phyloP scores from a whole-genome alignment of 2,888 invertebrate genomes.

The Xestoiulus laeticollis region DNA sequence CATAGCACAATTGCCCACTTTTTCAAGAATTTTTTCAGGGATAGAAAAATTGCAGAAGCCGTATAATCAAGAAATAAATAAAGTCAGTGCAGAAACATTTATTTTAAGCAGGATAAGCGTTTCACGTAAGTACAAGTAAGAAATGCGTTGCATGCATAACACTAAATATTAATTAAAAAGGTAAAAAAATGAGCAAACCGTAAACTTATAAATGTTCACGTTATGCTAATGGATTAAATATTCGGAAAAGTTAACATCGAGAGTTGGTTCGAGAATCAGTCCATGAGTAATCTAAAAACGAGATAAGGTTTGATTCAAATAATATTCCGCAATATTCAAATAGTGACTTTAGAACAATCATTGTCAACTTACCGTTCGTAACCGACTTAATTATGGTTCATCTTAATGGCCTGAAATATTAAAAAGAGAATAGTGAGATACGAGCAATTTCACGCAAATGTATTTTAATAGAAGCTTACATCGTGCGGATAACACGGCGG shows the following conservation, averaged over 20 bases:
- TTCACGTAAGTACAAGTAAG: neutral
- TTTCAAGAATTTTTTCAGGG: too few species aligned
- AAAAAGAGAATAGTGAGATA: neutral
- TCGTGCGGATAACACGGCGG: conserved; percentile 43
- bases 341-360: neutral
- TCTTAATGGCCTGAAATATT: neutral
- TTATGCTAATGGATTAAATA: neutral
- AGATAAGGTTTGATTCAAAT: neutral
- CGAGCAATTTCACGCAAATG: neutral
- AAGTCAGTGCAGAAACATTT: neutral
- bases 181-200: neutral
- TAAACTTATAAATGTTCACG: neutral
- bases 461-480: neutral
- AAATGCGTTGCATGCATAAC: neutral
- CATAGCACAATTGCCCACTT: neutral
- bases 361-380: too few species aligned
- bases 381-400: neutral
- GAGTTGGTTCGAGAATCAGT: neutral
- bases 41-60: neutral
- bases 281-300: neutral
- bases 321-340: neutral
- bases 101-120: neutral
- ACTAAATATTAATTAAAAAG: neutral
- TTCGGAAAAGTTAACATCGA: neutral
- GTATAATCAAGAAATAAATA: too few species aligned